Evolutionary conservation across 2,113 vertebrate species (phyloP), one percentile per base, ranked within the genome.

Genomic region (Origma solitaria): DNA sequence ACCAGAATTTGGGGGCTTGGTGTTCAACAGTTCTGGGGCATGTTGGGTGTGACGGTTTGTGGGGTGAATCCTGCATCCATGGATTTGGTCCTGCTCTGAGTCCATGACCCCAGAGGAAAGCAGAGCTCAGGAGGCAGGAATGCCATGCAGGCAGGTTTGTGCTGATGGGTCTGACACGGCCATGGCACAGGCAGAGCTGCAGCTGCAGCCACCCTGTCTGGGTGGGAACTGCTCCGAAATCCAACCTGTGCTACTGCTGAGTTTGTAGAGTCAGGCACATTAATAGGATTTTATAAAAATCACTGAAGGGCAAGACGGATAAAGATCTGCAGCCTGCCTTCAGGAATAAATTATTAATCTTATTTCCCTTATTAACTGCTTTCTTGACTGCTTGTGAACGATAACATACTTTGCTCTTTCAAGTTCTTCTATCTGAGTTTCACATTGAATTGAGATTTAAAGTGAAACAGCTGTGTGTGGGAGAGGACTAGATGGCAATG

Each of bases 381-480:
- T 95, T 96, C 72, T 91, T 91, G 92, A 75, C 93, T 91, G 91
- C 51, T 53, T 87, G 95, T 0, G 49, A 93, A 76, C 3, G 82
- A 91, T 96, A 95, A 92, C 92, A 87, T 97, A 65, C 82, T 95
- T 91, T 93, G 88, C 87, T 94, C 88, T 96, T 96, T 97, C 92
- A 96, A 93, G 91, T 95, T 82, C 91, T 95, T 90, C 86, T 84
- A 82, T 93, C 91, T n/a, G 78, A 95, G 79, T 92, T 92, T 93
- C 84, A 15, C 73, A 64, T 91, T 83, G 86, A 95, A 95, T 85
- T 95, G 92, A 87, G 79, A 80, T 88, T 96, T 92, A 86, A 94
- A 97, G 94, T 72, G 78, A 97, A 97, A 89, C 96, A 97, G 96
- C 96, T 97, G 96, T 95, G 96, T 97, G 96, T 97, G 92, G 97